Evolutionary conservation across 2,888 invertebrate species (phyloP).

Genomic region (Ectemnius lituratus): DNA sequence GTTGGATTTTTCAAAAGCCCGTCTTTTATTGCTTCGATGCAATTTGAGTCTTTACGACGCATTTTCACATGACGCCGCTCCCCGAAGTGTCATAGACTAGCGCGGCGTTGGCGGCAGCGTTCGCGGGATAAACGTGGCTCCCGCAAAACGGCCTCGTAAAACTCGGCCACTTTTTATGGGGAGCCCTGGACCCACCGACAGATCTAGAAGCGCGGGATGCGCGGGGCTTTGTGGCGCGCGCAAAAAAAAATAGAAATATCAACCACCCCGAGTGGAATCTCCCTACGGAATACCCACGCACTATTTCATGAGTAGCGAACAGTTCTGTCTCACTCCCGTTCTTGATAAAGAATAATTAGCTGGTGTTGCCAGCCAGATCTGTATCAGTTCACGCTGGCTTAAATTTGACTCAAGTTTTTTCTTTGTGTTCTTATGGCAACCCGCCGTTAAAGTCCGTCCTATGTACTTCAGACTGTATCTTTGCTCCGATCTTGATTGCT

Average conservation of each 20-base stretch:
- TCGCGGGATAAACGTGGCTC: constrained; percentile 44
- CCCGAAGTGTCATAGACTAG: constrained; percentile 43
- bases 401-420: too few relatives aligned
- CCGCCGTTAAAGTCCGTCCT: too few relatives aligned
- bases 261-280: too few relatives aligned
- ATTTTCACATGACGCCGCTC: constrained; percentile 30
- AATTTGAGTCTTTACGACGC: constrained; percentile 44
- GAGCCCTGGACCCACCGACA: constrained; percentile 19
- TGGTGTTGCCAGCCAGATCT: too few relatives aligned
- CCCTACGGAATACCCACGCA: background rate
- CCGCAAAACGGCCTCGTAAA: constrained; percentile 44
- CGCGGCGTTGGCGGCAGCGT: background rate
- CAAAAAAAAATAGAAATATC: too few relatives aligned
- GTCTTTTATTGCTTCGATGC: constrained; percentile 47
- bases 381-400: too few relatives aligned
- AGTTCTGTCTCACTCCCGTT: background rate
- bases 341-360: too few relatives aligned
- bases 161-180: constrained; percentile 35
- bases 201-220: background rate
- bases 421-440: too few relatives aligned
- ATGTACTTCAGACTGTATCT: too few relatives aligned
- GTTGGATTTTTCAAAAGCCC: constrained; percentile 24
- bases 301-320: background rate
- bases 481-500: too few relatives aligned
- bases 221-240: too few relatives aligned